phyloP scores from a whole-genome alignment of 2,888 invertebrate species.

The Papilio demoleus region DNA sequence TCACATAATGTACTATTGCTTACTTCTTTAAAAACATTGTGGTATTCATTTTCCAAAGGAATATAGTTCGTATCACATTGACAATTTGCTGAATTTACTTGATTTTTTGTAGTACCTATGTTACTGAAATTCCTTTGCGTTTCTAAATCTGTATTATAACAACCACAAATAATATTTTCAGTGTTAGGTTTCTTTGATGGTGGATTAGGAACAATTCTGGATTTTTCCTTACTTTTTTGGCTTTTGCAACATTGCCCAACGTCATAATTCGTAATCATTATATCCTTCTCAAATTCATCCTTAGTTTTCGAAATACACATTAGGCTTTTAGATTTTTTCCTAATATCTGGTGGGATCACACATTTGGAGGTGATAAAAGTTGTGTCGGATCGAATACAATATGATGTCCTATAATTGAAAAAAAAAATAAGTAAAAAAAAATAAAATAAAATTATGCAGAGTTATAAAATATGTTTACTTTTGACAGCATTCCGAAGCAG shows the following conservation, averaged over 20 bases:
- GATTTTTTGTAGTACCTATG: neutral
- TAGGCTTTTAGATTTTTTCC: slow-evolving; percentile 33
- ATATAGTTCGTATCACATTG: neutral
- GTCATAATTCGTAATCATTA: slow-evolving; percentile 14
- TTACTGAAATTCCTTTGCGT: neutral
- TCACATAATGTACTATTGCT: neutral
- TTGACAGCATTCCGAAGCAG: slow-evolving; percentile 59
- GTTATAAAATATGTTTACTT: slow-evolving; percentile 49
- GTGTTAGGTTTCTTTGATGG: neutral
- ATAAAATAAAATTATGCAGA: slow-evolving; percentile 43
- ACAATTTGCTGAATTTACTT: neutral
- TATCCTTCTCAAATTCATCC: slow-evolving; percentile 2
- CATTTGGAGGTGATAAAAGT: slow-evolving; percentile 29
- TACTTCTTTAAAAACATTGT: neutral
- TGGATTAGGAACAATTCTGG: slow-evolving; percentile 1
- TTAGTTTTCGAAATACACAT: slow-evolving; percentile 18
- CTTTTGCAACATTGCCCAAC: neutral
- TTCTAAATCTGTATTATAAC: neutral
- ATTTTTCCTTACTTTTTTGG: slow-evolving; percentile 16
- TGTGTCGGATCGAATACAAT: slow-evolving; percentile 26
- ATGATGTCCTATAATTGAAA: slow-evolving; percentile 19
- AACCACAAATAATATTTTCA: neutral
- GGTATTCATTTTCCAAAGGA: neutral
- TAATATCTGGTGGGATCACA: slow-evolving; percentile 11
- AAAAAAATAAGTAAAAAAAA: neutral